Conservation (phyloP, 53 echinoderm and acorn worm species). For the Crossaster papposus region DNA sequence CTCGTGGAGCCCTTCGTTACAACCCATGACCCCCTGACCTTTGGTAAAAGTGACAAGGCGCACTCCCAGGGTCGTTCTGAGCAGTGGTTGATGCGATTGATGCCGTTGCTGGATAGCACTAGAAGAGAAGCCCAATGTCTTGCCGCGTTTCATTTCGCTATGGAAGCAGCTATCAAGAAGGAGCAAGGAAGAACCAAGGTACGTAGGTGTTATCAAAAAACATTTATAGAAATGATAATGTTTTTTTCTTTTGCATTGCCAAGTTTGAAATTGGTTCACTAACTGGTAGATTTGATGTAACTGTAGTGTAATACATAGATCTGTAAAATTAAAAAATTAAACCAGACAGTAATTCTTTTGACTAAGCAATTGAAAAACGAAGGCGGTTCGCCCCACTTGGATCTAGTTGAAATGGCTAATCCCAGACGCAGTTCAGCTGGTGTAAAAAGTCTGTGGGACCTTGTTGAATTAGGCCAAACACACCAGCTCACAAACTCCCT, state of each 20-base stretch:
- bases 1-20: slow-evolving; percentile 96
- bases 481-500: neutral
- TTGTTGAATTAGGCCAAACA: neutral
- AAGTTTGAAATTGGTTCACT: neutral
- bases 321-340: no score
- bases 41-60: slow-evolving; percentile 98
- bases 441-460: neutral
- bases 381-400: neutral
- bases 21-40: slow-evolving; percentile 90
- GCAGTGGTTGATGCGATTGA: slow-evolving; percentile 84
- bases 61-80: slow-evolving; percentile 92
- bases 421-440: neutral
- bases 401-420: neutral
- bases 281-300: no score
- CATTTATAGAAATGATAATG: neutral
- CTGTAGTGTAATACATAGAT: no score
- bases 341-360: no score
- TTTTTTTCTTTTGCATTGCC: no score
- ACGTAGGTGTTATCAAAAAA: slow-evolving; percentile 53
- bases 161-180: slow-evolving; percentile 97
- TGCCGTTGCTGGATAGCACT: slow-evolving; percentile 85
- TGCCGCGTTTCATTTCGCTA: slow-evolving; percentile 97
- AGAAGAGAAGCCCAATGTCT: slow-evolving; percentile 95
- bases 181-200: slow-evolving; percentile 94
- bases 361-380: no score